These are phyloP conservation scores for Metopolophium dirhodum DNA, from an alignment of 1,140 invertebrate genomes.

Conservation along the genomic window DNA sequence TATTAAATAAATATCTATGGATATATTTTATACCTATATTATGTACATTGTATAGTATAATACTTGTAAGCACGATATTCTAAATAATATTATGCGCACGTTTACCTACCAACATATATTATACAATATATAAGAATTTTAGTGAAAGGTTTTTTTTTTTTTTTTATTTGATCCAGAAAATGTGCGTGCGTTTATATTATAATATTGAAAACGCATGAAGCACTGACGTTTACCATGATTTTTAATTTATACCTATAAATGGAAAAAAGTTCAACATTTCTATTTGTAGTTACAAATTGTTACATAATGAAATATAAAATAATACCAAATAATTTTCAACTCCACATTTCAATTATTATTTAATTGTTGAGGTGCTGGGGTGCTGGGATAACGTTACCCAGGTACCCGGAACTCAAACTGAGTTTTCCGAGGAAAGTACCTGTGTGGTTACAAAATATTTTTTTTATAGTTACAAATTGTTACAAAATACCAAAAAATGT, in stretches of 20 bases:
- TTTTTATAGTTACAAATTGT: too few species aligned
- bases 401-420: too few species aligned
- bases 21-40: background rate
- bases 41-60: background rate
- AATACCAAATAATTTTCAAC: too few species aligned
- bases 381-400: too few species aligned
- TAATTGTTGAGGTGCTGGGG: too few species aligned
- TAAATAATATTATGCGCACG: background rate
- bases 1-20: background rate
- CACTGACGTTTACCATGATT: background rate
- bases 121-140: background rate
- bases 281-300: too few species aligned
- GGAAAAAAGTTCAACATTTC: background rate
- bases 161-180: background rate
- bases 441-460: too few species aligned
- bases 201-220: background rate
- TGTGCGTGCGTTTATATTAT: background rate
- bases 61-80: too few species aligned
- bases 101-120: background rate
- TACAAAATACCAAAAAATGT: too few species aligned
- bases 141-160: background rate
- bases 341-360: too few species aligned
- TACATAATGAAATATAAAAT: too few species aligned
- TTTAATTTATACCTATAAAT: background rate
- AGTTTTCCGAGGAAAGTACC: too few species aligned